These are phyloP conservation scores for Okapia johnstoni DNA, from an alignment of 2,113 vertebrate species.

Conservation along the genomic window DNA sequence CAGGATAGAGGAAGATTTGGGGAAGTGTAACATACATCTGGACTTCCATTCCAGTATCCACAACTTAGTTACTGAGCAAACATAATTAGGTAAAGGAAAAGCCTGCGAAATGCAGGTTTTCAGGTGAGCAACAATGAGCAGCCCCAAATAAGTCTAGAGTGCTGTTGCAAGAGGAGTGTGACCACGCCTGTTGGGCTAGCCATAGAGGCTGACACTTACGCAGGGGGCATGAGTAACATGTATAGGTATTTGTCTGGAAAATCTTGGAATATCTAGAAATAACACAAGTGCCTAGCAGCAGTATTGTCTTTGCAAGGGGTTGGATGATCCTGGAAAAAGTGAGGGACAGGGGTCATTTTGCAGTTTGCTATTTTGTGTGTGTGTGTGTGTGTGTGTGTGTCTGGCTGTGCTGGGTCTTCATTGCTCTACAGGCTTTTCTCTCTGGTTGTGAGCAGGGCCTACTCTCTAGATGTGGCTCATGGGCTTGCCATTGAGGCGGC, in stretches of 20 bases:
- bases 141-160: background rate
- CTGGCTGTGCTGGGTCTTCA: background rate
- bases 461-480: background rate
- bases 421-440: background rate
- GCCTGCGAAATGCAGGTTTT: background rate
- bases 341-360: background rate
- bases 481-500: background rate
- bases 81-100: background rate
- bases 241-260: background rate
- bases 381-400: background rate
- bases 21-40: too few relatives aligned
- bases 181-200: background rate
- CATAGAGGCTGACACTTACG: too few relatives aligned
- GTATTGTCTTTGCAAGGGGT: background rate
- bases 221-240: too few relatives aligned
- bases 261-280: background rate
- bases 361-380: background rate
- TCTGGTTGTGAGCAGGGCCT: background rate
- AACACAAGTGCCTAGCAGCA: background rate
- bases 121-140: background rate
- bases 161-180: background rate
- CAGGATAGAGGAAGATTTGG: background rate
- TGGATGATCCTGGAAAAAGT: background rate
- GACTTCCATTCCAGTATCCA: background rate
- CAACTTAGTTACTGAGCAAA: background rate